A percentile compares a stretch with the other conserved stretches of the same genome.
Evolutionary conservation across 1,140 invertebrate species (phyloP).

Genomic region (Drosophila murphyi): DNA sequence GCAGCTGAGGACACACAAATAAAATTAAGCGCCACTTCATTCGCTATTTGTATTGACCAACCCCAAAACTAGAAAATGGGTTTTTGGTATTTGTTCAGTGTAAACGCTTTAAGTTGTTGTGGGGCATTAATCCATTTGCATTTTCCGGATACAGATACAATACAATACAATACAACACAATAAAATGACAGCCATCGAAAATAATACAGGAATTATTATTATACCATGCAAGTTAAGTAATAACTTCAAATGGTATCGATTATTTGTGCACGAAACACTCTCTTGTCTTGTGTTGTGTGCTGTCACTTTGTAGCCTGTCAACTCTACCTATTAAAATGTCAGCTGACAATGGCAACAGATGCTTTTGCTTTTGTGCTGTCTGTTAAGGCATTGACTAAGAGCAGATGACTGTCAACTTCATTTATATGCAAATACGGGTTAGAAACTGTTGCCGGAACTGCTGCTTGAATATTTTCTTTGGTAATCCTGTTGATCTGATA

Average conservation of each 20-base stretch:
- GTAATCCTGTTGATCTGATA: background rate
- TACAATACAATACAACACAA: slow-evolving; percentile 24
- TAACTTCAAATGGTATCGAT: background rate
- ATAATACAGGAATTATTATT: slow-evolving; percentile 46
- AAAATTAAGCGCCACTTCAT: slow-evolving; percentile 55
- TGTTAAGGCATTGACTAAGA: slow-evolving; percentile 28
- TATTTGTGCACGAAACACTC: background rate
- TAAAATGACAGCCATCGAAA: slow-evolving; percentile 66
- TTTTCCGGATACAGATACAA: slow-evolving; percentile 10
- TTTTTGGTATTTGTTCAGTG: slow-evolving; percentile 15
- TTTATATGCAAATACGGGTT: slow-evolving; percentile 67
- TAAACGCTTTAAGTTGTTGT: slow-evolving; percentile 41
- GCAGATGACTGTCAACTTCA: slow-evolving; percentile 54
- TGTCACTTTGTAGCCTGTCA: slow-evolving; percentile 58
- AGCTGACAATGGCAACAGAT: slow-evolving; percentile 42
- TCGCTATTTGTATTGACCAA: slow-evolving; percentile 44
- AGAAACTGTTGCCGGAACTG: background rate
- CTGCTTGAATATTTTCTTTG: slow-evolving; percentile 2
- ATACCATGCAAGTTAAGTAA: background rate
- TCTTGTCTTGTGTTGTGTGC: background rate
- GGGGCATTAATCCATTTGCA: slow-evolving; percentile 23
- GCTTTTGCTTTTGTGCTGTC: slow-evolving; percentile 14
- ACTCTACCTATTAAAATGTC: slow-evolving; percentile 67
- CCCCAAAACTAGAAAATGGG: background rate
- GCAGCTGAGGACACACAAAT: slow-evolving; percentile 48